Evolutionary conservation across 2,113 vertebrate genomes (phyloP).

Genomic region (Xiphias gladius): DNA sequence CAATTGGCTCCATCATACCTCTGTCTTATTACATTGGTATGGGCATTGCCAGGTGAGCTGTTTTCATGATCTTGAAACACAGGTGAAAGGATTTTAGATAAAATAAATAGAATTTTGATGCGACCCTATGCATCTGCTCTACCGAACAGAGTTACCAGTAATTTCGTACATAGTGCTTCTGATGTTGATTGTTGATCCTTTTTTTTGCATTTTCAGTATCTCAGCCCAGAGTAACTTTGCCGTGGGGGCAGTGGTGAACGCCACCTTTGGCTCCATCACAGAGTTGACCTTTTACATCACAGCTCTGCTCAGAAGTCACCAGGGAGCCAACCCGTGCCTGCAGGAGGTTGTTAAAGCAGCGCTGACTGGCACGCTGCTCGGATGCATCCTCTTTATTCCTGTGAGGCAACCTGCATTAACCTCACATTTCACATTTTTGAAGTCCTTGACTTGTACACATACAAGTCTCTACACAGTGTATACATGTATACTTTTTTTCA

Average conservation of each 20-base stretch:
- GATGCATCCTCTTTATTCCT: constrained; percentile 90
- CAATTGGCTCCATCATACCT: constrained; percentile 89
- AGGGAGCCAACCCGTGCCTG: constrained; percentile 84
- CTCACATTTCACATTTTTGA: neutral
- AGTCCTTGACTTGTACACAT: neutral
- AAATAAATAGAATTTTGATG: neutral
- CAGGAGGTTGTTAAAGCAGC: constrained; percentile 91
- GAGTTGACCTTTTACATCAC: constrained; percentile 94
- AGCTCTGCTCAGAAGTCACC: constrained; percentile 87
- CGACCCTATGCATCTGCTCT: neutral
- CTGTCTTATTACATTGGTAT: constrained; percentile 94
- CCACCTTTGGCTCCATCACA: constrained; percentile 91
- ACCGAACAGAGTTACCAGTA: neutral
- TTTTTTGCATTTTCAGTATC: constrained; percentile 82
- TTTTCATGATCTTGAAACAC: neutral
- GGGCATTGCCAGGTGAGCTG: constrained; percentile 90
- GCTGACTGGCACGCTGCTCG: constrained; percentile 88
- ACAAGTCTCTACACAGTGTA: no score
- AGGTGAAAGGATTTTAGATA: neutral
- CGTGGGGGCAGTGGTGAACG: constrained; percentile 91
- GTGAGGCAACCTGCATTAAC: constrained; percentile 77
- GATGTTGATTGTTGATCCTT: neutral
- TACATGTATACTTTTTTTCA: neutral
- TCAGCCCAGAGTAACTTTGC: constrained; percentile 93
- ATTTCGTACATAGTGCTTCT: neutral